A percentile compares a stretch with the other conserved stretches of the same genome.
Conservation (phyloP, 2,797 vertebrate genomes). For the Melanotaenia pygmaea region DNA sequence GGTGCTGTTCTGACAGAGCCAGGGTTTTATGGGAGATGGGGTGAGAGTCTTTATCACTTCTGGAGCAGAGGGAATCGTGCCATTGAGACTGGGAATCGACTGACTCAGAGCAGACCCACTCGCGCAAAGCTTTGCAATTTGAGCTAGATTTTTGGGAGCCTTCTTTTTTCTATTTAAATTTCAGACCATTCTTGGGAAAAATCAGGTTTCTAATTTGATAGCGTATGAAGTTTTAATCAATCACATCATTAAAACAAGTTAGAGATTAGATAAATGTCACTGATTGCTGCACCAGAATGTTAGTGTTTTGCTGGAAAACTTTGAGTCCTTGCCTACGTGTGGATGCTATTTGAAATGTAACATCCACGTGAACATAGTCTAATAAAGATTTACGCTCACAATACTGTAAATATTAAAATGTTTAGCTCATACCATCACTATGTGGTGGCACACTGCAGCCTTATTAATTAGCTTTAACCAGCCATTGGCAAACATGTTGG, state of each 20-base stretch:
- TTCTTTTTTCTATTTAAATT: background rate
- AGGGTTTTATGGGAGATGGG: constrained; percentile 31
- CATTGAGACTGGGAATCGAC: constrained; percentile 8
- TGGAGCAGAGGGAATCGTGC: constrained; percentile 20
- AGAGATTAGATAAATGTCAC: background rate
- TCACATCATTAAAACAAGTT: background rate
- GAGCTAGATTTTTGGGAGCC: background rate
- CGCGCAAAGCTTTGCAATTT: background rate
- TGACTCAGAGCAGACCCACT: constrained; percentile 2
- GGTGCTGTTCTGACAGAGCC: constrained; percentile 12
- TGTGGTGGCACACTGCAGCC: too few species aligned
- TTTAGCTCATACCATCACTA: too few species aligned
- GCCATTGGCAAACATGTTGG: too few species aligned
- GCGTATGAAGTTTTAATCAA: background rate
- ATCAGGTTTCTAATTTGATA: background rate
- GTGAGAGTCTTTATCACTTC: constrained; percentile 51
- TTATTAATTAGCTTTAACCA: too few species aligned
- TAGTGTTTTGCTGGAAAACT: background rate
- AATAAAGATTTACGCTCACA: too few species aligned
- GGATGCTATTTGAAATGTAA: background rate
- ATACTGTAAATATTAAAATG: too few species aligned
- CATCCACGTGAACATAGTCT: too few species aligned
- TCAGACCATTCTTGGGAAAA: too few species aligned
- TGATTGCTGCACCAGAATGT: background rate
- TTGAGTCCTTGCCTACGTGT: background rate